A percentile compares a stretch with the other conserved stretches of the same genome.
Evolutionary conservation across 1,140 invertebrate genomes (phyloP).

Genomic region (Leptinotarsa texana): DNA sequence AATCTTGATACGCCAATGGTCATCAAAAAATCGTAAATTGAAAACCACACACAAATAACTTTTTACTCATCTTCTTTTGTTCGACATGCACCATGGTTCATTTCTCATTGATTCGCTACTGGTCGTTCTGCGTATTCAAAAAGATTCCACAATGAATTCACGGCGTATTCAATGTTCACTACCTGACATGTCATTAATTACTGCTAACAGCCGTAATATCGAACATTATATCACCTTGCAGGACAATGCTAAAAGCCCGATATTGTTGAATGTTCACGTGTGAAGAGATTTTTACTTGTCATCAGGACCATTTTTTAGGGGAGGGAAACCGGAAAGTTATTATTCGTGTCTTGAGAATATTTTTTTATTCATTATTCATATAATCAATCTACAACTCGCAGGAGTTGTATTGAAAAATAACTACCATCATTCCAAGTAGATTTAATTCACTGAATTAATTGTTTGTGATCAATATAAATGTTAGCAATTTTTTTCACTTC

Average conservation of each 20-base stretch:
- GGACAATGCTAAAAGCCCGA: background rate
- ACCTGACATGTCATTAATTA: constrained; percentile 19
- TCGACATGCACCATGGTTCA: background rate
- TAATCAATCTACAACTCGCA: too few relatives aligned
- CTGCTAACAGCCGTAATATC: constrained; percentile 12
- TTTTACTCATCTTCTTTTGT: background rate
- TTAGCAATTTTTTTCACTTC: too few relatives aligned
- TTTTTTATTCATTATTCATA: too few relatives aligned
- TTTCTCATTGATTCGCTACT: constrained; percentile 12
- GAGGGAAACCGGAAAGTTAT: too few relatives aligned
- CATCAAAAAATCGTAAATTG: too few relatives aligned
- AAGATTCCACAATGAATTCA: background rate
- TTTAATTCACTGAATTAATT: too few relatives aligned
- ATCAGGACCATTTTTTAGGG: background rate
- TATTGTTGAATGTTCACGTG: constrained; percentile 17
- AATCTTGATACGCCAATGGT: too few relatives aligned
- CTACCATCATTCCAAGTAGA: too few relatives aligned
- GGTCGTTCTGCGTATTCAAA: background rate
- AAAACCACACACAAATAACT: too few relatives aligned
- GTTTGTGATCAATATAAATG: too few relatives aligned
- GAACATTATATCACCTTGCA: constrained; percentile 14
- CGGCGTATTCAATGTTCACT: constrained; percentile 4
- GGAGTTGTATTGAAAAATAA: too few relatives aligned
- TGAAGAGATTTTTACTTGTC: constrained; percentile 10
- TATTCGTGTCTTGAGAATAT: too few relatives aligned